Conservation (phyloP, 2,888 invertebrate species). For the Cryptosula pallasiana region DNA sequence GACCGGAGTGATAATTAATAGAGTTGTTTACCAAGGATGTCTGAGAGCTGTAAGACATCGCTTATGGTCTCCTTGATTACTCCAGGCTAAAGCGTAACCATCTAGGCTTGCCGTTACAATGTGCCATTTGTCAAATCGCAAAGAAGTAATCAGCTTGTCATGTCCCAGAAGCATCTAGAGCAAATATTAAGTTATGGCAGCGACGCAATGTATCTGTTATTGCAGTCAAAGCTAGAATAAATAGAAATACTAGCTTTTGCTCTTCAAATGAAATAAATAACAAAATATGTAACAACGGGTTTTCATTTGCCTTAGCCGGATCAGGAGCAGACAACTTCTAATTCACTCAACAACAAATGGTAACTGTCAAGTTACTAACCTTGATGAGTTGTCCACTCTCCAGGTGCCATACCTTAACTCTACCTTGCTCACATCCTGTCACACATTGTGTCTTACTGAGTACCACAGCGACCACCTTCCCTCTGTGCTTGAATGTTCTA, state of each 20-base stretch:
- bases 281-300: no score
- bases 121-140: conserved; percentile 52
- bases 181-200: no score
- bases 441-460: conserved; percentile 42
- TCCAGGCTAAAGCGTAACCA: conserved; percentile 51
- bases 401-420: conserved; percentile 52
- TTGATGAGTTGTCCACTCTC: conserved; percentile 46
- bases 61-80: conserved; percentile 45
- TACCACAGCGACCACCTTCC: conserved; percentile 45
- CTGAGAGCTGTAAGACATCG: conserved; percentile 48
- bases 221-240: no score
- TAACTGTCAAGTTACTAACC: no score
- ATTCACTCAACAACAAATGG: no score
- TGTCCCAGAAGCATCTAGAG: conserved; percentile 45
- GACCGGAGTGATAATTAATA: no score
- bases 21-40: conserved; percentile 52
- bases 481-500: conserved; percentile 45
- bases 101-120: conserved; percentile 49
- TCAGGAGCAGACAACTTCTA: no score
- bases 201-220: no score
- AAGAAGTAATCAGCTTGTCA: conserved; percentile 42
- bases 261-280: not conserved
- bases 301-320: no score
- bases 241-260: not conserved
- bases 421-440: conserved; percentile 48